Evolutionary conservation across 2,888 invertebrate genomes (phyloP), one percentile per base, ranked within the genome.

Genomic region (Hoplodrina ambigua): DNA sequence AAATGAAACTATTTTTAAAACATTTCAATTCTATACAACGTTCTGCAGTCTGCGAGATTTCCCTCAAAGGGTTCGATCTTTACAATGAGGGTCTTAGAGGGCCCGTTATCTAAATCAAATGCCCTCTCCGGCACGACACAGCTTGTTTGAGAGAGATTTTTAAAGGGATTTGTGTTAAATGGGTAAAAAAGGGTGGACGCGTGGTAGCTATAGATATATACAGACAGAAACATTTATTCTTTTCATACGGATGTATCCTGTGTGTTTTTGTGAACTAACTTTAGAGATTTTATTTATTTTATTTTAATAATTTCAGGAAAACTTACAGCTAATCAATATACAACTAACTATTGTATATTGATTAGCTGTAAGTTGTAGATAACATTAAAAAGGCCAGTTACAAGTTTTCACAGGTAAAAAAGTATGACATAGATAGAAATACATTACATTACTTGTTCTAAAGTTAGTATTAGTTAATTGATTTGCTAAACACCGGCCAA

Each of bases 81-180:
- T 72, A 55, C 53, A 67, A 53, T 68, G 78, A 85, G 71, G 75
- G 67, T 69, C 78, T 78, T 67, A 67, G 53, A 72, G 82, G 86
- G 85, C 60, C 81, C 78, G 81, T 86, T 88, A 88, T 88, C 89
- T 88, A 88, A 89, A 89, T 89, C 88, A 89, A 86, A 88, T 84
- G 82, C 86, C 87, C 88, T 81, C 79, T 72, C 74, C 69, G 77
- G 53, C 85, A 73, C 79, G 85, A 83, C 82, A 78, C 86, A 85
- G 87, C 84, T 80, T 84, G 87, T 80, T 78, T 75, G 67, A 85
- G 82, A 72, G 80, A 78, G 83, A 76, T 83, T 86, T 87, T 88
- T 85, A 85, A 85, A 88, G 83, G 86, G 86, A 85, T 86, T 85
- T 85, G 64, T 80, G 81, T 85, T 87, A 86, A 87, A 88, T 83